Conservation (phyloP, 2,113 vertebrate species). For the Ictidomys tridecemlineatus region DNA sequence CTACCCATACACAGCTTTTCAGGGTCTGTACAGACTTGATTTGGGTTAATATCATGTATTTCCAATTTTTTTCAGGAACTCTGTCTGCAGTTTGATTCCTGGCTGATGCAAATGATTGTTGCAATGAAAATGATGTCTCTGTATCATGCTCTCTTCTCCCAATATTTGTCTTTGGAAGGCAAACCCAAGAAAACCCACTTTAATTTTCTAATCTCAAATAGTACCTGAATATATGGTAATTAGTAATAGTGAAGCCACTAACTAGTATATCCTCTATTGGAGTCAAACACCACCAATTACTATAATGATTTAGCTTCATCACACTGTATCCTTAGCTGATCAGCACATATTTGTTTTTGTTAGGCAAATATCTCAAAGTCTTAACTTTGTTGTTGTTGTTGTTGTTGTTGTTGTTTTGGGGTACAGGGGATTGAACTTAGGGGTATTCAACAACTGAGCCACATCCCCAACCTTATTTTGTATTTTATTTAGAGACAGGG, state of each 20-base stretch:
- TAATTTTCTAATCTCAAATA: slow-evolving; percentile 37
- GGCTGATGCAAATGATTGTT: not conserved
- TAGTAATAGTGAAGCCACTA: not conserved
- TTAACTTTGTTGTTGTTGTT: too few relatives aligned
- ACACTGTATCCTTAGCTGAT: slow-evolving; percentile 3
- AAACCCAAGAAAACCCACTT: not conserved
- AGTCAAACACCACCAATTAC: not conserved
- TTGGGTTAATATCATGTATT: not conserved
- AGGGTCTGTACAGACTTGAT: not conserved
- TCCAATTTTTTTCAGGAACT: slow-evolving; percentile 9
- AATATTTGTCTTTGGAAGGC: not conserved
- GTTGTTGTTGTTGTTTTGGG: too few relatives aligned
- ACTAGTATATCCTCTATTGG: not conserved
- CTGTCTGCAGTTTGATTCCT: not conserved
- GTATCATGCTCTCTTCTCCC: not conserved
- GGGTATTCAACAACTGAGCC: too few relatives aligned
- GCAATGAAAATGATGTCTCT: not conserved
- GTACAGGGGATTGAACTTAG: too few relatives aligned
- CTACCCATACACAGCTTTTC: not conserved
- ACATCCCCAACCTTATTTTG: too few relatives aligned
- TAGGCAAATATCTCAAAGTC: not conserved
- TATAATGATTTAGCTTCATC: not conserved
- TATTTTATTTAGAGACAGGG: too few relatives aligned
- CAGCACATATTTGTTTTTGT: not conserved
- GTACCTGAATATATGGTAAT: not conserved